Evolutionary conservation across 2,888 invertebrate genomes (phyloP), one percentile per base, ranked within the genome.

Genomic region (Graphium colonna): DNA sequence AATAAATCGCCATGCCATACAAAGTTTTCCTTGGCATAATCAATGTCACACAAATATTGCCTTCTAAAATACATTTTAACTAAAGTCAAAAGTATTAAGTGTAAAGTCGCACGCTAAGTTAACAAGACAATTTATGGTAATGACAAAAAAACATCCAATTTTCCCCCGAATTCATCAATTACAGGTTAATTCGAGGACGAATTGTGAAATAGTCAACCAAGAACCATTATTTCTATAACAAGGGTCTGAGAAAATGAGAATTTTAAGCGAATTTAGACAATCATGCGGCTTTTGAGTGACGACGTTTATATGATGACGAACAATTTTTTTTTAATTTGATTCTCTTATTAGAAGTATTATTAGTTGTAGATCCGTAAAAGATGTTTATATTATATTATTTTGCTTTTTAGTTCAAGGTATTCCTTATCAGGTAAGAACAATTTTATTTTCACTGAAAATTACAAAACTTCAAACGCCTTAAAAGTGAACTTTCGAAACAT

Each of bases 81-180:
- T 33, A 33, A 33, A 36, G 9, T 12, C 7, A 36, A n/a, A n/a
- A n/a, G n/a, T 12, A 9, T 36, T 3, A 33, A 3, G 12, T 36
- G 12, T 12, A n/a, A 36, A 36, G 3, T 36, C 4, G 33, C 33
- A 36, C 3, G 12, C 18, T 75, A 73, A 78, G 10, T 33, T 79
- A 73, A 77, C 73, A 76, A 67, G 67, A 62, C 66, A 12, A 70
- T 72, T 75, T 67, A 62, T 62, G 56, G 65, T 60, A 55, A 48
- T 56, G 57, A 57, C 60, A 57, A 63, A 64, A 33, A 75, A 79
- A 77, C 75, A 72, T 65, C 60, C 72, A 80, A 78, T 80, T 77
- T 75, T 65, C 63, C 58, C 57, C 61, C 59, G 75, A 82, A 81
- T 79, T 79, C 79, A 60, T 63, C 84, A 84, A 82, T 86, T 83